Evolutionary conservation across 2,797 vertebrate genomes (phyloP), one percentile per base, ranked within the genome.

Genomic region (Gymnothorax reevesii): DNA sequence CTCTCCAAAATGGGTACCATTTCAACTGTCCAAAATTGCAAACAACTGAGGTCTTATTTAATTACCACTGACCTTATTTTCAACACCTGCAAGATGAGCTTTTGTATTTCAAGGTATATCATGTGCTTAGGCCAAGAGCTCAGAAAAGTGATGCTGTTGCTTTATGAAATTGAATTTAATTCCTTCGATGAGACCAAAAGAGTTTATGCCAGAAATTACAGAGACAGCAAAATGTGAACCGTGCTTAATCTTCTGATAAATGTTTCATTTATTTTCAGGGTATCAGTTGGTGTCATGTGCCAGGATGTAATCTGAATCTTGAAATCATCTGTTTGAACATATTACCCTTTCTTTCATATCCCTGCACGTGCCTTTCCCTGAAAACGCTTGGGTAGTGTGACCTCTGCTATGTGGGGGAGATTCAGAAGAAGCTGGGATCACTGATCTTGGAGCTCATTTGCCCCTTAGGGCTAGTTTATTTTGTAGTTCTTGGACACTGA

Each of bases 351-450:
- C 10, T 25, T 33, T 42, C 10, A 73, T 25, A 9, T 42, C 25
- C 8, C 10, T 15, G 13, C 8, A 1, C 8, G 13, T 15, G 25
- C 12, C 69, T 73, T 13, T 62, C 15, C 33, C 84, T 86, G 69
- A 77, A 79, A 88, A 86, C 84, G 86, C 57, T 83, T 84, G 84
- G 89, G 83, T 86, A 52, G 49, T 7, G 12, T 64, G 22, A n/a
- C 25, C 15, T 52, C 7, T 52, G 85, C 88, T 85, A 87, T 84
- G 25, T 73, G 66, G 52, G 59, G 55, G 57, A 79, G 84, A 90
- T 91, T 90, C 87, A 83, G 88, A 89, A 87, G 88, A 92, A 90
- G 86, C 85, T 83, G 84, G 85, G 88, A 90, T 92, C 86, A 85
- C 71, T 27, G 83, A 87, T n/a, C 25, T 84, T 64, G 88, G 83